phyloP scores from a whole-genome alignment of 2,888 invertebrate genomes.

The Spodoptera exigua region DNA sequence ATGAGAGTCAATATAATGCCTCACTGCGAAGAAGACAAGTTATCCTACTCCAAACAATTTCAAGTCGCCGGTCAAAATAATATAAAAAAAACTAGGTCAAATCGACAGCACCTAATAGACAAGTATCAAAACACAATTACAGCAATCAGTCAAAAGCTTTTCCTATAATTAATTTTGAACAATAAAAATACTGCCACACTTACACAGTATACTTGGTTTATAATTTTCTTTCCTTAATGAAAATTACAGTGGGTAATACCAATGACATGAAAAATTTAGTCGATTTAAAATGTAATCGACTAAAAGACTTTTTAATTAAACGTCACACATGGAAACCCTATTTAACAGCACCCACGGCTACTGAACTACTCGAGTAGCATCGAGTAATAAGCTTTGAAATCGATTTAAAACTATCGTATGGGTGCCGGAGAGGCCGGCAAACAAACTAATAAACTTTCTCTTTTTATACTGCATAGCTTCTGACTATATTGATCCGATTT shows the following conservation, averaged over 20 bases:
- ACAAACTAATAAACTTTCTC: constrained; percentile 57
- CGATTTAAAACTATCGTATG: constrained; percentile 59
- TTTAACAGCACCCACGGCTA: constrained; percentile 13
- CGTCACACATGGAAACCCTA: constrained; percentile 28
- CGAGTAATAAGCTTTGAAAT: constrained; percentile 55
- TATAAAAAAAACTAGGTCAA: constrained; percentile 27
- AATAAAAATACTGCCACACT: neutral
- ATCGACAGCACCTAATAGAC: constrained; percentile 4
- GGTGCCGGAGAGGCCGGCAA: constrained; percentile 42
- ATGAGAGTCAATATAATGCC: too few relatives aligned
- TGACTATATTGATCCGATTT: constrained; percentile 45
- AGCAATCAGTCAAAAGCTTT: constrained; percentile 6
- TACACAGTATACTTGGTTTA: too few relatives aligned
- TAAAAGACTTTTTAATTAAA: constrained; percentile 35
- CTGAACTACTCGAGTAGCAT: constrained; percentile 26
- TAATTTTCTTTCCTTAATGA: neutral
- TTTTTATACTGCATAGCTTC: constrained; percentile 49
- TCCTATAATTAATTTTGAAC: neutral
- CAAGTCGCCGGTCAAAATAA: constrained; percentile 9
- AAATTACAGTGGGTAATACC: neutral
- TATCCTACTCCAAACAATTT: too few relatives aligned
- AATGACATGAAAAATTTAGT: constrained; percentile 2
- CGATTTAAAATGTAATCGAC: constrained; percentile 17
- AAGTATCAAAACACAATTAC: constrained; percentile 5
- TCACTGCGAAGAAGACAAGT: too few relatives aligned